Evolutionary conservation across 1,140 invertebrate species (phyloP), one percentile per base, ranked within the genome.

Genomic region (Pseudomyrmex dendroicus): DNA sequence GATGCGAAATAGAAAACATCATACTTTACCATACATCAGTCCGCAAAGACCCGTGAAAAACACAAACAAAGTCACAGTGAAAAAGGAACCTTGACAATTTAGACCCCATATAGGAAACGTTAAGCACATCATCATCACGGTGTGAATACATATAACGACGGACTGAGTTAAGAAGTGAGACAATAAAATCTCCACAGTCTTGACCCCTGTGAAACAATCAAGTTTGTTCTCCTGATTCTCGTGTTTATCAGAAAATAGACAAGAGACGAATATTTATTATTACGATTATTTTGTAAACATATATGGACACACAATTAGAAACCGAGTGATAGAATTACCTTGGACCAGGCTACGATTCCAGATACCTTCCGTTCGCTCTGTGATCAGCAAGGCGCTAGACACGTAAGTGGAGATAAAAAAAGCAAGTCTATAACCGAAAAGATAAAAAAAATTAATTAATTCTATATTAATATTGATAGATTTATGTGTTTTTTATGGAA

Each of bases 321-420:
- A 67, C 9, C 64, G 46, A 52, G 3, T 25, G 2, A 2, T 9
- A n/a, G 46, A n/a, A 64, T 96, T 95, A 92, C 96, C 97, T 80
- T 97, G 96, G 10, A 98, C 96, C 0, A 97, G 94, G 70, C 96
- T 96, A 80, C 97, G 93, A 89, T 97, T 96, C 95, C 97, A 96
- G 63, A 97, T 95, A 50, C 97, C 97, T 90, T 98, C 97, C 87
- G 96, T 95, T 50, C 97, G 96, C 91, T 99, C 98, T 0, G 96
- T 95, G 52, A 99, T 97, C 90, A 98, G 97, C 8, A 97, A 95
- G 1, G 96, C 95, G 0, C 97, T 96, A 1, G 97, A 98, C 78
- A 98, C 95, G 15, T 96, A 95, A 0, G 97, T 96, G 0, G 97
- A 96, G 93, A 98, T 94, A 93, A 98, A 97, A 93, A 96, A 98